Conservation (phyloP, 2,113 vertebrate species). For the Crocuta crocuta region DNA sequence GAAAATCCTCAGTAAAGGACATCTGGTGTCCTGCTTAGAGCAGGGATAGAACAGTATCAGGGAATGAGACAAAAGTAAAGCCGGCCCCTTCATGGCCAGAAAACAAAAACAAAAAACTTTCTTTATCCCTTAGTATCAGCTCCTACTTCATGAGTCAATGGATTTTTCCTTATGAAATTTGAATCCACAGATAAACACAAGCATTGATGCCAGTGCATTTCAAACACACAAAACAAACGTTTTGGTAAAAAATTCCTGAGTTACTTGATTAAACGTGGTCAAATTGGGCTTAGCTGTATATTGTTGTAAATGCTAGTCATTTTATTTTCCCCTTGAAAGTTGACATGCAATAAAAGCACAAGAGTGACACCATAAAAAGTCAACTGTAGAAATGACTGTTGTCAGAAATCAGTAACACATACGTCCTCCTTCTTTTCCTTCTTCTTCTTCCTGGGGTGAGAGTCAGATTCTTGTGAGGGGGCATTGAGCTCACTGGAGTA, state of each 20-base stretch:
- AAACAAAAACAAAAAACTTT: not conserved
- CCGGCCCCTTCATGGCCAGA: not conserved
- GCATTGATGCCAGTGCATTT: not conserved
- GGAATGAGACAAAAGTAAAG: not conserved
- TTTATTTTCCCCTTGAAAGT: conserved; percentile 81
- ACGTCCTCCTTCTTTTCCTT: conserved; percentile 99
- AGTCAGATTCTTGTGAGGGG: conserved; percentile 95
- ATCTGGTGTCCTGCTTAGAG: not conserved
- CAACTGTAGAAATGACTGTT: conserved; percentile 83
- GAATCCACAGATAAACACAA: not conserved
- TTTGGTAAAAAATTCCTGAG: not conserved
- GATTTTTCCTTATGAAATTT: not conserved
- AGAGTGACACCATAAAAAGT: conserved; percentile 75
- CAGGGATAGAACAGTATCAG: not conserved
- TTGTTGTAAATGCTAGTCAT: conserved; percentile 79
- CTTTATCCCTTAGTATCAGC: not conserved
- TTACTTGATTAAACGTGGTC: not conserved
- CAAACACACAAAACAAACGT: not conserved
- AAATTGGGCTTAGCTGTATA: conserved; percentile 39
- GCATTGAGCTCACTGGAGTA: conserved; percentile 98
- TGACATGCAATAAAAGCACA: conserved; percentile 80
- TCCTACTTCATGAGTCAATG: not conserved
- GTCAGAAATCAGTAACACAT: conserved; percentile 88
- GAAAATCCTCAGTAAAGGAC: conserved; percentile 37
- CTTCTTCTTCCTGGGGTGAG: conserved; percentile 96